Base-by-base conservation (phyloP, 2,797 vertebrate genomes). In the Fratercula arctica region DNA sequence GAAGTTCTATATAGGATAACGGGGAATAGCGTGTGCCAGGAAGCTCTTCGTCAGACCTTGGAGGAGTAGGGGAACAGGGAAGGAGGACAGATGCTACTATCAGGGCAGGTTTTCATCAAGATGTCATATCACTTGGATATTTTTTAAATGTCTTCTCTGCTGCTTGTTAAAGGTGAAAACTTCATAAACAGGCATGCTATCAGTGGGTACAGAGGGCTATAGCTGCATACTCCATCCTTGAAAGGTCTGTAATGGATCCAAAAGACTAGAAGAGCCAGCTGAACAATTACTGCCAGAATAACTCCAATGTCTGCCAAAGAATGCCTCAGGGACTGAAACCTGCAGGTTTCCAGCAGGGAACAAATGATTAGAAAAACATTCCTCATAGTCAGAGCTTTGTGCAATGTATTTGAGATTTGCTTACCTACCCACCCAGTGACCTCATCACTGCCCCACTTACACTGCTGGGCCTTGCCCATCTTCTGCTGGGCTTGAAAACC, bases 291-390 rank as follows among this genome's bases (percentile, higher is more conserved):
- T 89, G 80, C 87, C 95, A 95, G 82, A 93, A 69, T 86, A 92
- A 87, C 53, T 95, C n/a, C 68, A 83, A 60, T 67, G 74, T 48
- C 75, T 96, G 93, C 91, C 92, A 96, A 95, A 89, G 74, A 90
- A 78, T 85, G 72, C 87, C 87, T 74, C 48, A 35, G 91, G 90
- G 95, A 90, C 60, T 20, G 63, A 93, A 92, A 94, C 87, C 88
- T 95, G 87, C 67, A 93, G 75, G 69, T 92, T 95, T 97, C 84
- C 79, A 95, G 84, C 81, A 88, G 85, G 80, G 85, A 96, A 92
- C 72, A 88, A 94, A 92, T 94, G 20, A 96, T 93, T 94, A 96
- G 67, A 96, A 93, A 95, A 95, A 89, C 90, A 93, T 87, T 89
- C 51, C 63, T 96, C 89, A 79, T 48, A 85, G 80, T 89, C 90